These are phyloP conservation scores for Stratiomys singularior DNA, from an alignment of 2,888 invertebrate genomes.

Conservation along the genomic window DNA sequence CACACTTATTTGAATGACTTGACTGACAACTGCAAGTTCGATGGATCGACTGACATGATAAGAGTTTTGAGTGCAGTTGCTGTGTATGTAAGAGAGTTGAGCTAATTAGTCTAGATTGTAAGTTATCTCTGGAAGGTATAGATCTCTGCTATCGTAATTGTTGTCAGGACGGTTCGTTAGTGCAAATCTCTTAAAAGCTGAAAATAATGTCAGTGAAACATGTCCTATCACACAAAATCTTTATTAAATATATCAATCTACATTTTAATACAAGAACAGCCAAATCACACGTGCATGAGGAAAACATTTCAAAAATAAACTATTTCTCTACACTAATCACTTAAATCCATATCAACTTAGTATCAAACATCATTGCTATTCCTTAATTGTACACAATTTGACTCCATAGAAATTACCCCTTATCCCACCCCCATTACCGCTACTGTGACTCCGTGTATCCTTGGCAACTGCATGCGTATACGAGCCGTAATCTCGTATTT, in stretches of 20 bases:
- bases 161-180: too few relatives aligned
- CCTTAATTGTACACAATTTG: slow-evolving; percentile 51
- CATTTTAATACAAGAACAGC: slow-evolving; percentile 21
- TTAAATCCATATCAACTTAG: slow-evolving; percentile 10
- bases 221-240: slow-evolving; percentile 16
- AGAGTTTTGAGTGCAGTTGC: too few relatives aligned
- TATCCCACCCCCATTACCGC: slow-evolving; percentile 9
- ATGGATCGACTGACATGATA: too few relatives aligned
- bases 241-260: slow-evolving; percentile 34
- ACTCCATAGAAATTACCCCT: slow-evolving; percentile 29
- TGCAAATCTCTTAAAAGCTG: too few relatives aligned
- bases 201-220: too few relatives aligned
- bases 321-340: slow-evolving; percentile 24
- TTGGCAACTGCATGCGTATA: slow-evolving; percentile 66
- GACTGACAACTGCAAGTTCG: too few relatives aligned
- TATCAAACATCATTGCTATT: slow-evolving; percentile 32
- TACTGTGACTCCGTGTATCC: slow-evolving; percentile 15
- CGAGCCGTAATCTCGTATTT: slow-evolving; percentile 70
- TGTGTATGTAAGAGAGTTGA: too few relatives aligned
- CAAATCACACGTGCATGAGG: slow-evolving; percentile 36
- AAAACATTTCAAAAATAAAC: slow-evolving; percentile 21
- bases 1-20: too few relatives aligned
- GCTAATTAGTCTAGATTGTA: too few relatives aligned
- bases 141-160: too few relatives aligned
- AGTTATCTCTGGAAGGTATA: too few relatives aligned